These are phyloP conservation scores for Eospalax fontanierii DNA, from an alignment of 2,797 vertebrate genomes.

Conservation along the genomic window DNA sequence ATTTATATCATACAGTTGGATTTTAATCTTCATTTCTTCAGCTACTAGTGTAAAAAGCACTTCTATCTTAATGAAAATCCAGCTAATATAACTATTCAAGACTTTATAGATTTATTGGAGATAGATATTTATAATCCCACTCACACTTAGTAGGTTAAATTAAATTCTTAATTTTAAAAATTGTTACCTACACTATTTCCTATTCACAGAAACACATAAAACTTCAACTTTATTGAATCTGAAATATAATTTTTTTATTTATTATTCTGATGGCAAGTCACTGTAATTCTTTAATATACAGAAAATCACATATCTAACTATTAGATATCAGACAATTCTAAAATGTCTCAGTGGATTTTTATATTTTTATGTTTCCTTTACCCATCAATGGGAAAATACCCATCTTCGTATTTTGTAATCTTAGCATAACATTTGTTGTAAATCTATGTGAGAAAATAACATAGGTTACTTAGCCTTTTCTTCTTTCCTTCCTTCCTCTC, in stretches of 20 bases:
- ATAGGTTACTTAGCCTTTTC: background rate
- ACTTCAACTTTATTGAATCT: conserved; percentile 12
- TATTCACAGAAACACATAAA: conserved; percentile 29
- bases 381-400: background rate
- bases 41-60: background rate
- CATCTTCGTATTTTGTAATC: conserved; percentile 32
- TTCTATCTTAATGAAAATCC: background rate
- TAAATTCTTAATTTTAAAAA: background rate
- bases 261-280: background rate
- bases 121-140: background rate
- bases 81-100: background rate
- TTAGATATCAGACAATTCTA: conserved; percentile 11
- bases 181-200: background rate
- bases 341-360: background rate
- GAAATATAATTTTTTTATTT: background rate
- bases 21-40: conserved; percentile 37
- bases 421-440: background rate
- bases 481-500: background rate
- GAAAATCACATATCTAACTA: background rate
- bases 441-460: background rate
- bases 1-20: background rate
- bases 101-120: background rate
- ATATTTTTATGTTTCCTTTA: conserved; percentile 44
- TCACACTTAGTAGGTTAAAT: too few relatives aligned
- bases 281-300: background rate